A percentile compares a stretch with the other conserved stretches of the same genome.
Evolutionary conservation across 2,888 invertebrate species (phyloP).

Genomic region (Sympetrum striolatum): DNA sequence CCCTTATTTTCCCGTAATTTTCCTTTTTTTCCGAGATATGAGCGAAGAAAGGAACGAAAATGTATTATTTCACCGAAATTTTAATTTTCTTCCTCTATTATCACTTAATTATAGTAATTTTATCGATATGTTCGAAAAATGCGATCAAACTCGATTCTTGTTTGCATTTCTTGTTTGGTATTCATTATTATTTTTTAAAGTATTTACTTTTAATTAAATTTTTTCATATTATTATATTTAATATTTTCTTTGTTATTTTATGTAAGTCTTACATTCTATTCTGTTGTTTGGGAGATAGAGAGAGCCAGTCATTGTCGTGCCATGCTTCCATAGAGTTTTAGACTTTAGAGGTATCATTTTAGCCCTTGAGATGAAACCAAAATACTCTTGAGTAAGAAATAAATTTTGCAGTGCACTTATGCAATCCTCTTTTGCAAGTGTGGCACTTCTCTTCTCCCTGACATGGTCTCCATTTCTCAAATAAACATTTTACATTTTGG

Average conservation of each 20-base stretch:
- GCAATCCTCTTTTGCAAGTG: not conserved
- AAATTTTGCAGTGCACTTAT: slow-evolving; percentile 7
- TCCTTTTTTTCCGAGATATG: no score
- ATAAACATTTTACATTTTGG: slow-evolving; percentile 3
- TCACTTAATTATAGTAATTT: no score
- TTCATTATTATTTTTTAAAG: slow-evolving; percentile 44
- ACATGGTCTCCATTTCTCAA: slow-evolving; percentile 19
- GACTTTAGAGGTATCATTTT: slow-evolving; percentile 3
- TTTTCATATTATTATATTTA: slow-evolving; percentile 45
- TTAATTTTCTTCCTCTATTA: no score
- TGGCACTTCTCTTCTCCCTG: slow-evolving; percentile 31
- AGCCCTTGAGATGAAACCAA: not conserved
- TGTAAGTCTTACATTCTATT: slow-evolving; percentile 41
- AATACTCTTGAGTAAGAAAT: slow-evolving; percentile 18
- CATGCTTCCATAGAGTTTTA: not conserved
- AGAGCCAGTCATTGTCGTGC: slow-evolving; percentile 24
- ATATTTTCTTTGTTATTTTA: slow-evolving; percentile 45
- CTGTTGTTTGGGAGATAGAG: slow-evolving; percentile 31
- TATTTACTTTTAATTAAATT: slow-evolving; percentile 41
- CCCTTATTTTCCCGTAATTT: no score
- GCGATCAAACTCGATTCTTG: slow-evolving; percentile 41
- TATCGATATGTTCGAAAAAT: no score
- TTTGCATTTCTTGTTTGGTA: slow-evolving; percentile 37
- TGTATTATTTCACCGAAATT: no score
- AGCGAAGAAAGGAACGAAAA: no score